These are phyloP conservation scores for Drosophila nasuta DNA, from an alignment of 1,140 invertebrate genomes.

Conservation along the genomic window DNA sequence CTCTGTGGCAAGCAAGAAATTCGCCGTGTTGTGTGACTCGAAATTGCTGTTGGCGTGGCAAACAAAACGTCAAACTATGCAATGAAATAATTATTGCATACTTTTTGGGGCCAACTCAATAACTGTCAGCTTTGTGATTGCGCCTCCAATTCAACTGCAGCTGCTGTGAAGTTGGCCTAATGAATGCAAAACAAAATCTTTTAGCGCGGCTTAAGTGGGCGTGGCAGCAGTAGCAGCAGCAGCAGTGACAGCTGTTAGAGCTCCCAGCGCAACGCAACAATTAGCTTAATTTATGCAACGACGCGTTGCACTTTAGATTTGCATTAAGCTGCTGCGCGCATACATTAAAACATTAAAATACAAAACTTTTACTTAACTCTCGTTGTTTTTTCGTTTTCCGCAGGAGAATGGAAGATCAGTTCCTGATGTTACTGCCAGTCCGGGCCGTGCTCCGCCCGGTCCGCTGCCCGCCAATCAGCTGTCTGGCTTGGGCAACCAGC, in stretches of 20 bases:
- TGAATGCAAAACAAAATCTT: constrained; percentile 77
- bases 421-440: constrained; percentile 94
- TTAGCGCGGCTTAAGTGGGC: constrained; percentile 61
- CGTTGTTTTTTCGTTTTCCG: constrained; percentile 70
- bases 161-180: constrained; percentile 63
- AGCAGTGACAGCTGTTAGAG: constrained; percentile 16
- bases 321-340: constrained; percentile 45
- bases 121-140: constrained; percentile 11
- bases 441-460: constrained; percentile 91
- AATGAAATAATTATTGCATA: constrained; percentile 71
- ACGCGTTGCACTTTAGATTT: constrained; percentile 62
- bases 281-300: constrained; percentile 71
- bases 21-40: constrained; percentile 31
- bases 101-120: constrained; percentile 36
- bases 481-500: constrained; percentile 74
- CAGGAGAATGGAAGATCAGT: constrained; percentile 94
- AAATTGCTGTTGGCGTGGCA: constrained; percentile 65
- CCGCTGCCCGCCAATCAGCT: constrained; percentile 87
- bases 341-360: constrained; percentile 43
- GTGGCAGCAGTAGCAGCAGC: constrained; percentile 2
- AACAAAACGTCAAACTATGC: constrained; percentile 27
- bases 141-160: not conserved
- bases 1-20: constrained; percentile 33
- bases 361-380: not conserved
- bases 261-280: constrained; percentile 41